A percentile compares a stretch with the other conserved stretches of the same genome.
Evolutionary conservation across 2,113 vertebrate genomes (phyloP).

Genomic region (Rafetus swinhoei): DNA sequence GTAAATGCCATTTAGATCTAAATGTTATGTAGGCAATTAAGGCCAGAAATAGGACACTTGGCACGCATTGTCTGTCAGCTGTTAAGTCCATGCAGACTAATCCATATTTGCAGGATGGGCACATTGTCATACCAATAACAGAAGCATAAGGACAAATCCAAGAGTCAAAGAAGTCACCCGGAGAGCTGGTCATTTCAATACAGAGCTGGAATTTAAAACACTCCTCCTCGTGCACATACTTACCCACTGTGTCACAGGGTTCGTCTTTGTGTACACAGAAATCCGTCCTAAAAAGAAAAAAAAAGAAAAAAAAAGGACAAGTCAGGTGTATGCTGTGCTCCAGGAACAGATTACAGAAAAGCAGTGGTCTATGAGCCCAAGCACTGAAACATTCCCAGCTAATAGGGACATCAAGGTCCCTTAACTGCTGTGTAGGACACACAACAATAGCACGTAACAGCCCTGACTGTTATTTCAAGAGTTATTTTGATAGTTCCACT

Average conservation of each 20-base stretch:
- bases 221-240: conserved; percentile 71
- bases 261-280: conserved; percentile 99
- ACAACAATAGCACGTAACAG: background rate
- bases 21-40: background rate
- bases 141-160: conserved; percentile 5
- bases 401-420: background rate
- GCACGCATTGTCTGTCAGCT: background rate
- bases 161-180: background rate
- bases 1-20: background rate
- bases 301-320: conserved; percentile 65
- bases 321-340: conserved; percentile 44
- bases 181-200: background rate
- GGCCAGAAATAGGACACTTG: background rate
- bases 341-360: conserved; percentile 1
- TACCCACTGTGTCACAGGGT: conserved; percentile 98
- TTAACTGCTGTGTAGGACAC: conserved; percentile 5
- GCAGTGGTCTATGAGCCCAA: background rate
- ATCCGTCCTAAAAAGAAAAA: conserved; percentile 91
- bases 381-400: background rate
- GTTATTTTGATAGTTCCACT: background rate
- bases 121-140: background rate
- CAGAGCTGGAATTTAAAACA: background rate
- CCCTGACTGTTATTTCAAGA: background rate
- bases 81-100: background rate
- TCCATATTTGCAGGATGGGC: background rate